phyloP scores from a whole-genome alignment of 2,797 vertebrate species.

The Tauraco hartlaubi region DNA sequence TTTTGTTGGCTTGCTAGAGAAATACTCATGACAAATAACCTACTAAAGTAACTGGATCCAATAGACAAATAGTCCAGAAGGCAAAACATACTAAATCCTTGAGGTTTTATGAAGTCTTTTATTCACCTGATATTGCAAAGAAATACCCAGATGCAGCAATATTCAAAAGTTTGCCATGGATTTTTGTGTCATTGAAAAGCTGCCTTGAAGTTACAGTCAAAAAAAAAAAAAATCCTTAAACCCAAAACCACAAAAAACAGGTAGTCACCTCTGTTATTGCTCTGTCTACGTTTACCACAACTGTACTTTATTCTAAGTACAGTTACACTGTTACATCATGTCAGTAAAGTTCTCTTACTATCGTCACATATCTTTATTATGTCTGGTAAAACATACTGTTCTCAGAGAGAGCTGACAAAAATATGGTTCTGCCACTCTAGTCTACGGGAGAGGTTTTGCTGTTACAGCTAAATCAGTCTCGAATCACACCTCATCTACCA shows the following conservation, averaged over 20 bases:
- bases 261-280: neutral
- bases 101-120: neutral
- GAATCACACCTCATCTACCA: neutral
- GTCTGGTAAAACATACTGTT: neutral
- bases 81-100: neutral
- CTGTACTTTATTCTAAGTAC: neutral
- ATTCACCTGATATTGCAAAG: neutral
- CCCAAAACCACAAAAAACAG: neutral
- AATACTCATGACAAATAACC: neutral
- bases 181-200: neutral
- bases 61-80: neutral
- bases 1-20: neutral
- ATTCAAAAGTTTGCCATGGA: neutral
- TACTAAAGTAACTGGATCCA: neutral
- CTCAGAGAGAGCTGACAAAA: neutral
- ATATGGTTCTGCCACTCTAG: neutral
- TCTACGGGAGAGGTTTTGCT: rapidly evolving
- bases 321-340: neutral
- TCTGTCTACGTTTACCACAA: neutral
- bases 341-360: neutral
- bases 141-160: neutral
- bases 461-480: neutral
- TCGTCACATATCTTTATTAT: neutral
- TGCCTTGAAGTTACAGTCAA: neutral
- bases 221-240: neutral